phyloP scores from a whole-genome alignment of 2,888 invertebrate species.

The Hedya salicella region DNA sequence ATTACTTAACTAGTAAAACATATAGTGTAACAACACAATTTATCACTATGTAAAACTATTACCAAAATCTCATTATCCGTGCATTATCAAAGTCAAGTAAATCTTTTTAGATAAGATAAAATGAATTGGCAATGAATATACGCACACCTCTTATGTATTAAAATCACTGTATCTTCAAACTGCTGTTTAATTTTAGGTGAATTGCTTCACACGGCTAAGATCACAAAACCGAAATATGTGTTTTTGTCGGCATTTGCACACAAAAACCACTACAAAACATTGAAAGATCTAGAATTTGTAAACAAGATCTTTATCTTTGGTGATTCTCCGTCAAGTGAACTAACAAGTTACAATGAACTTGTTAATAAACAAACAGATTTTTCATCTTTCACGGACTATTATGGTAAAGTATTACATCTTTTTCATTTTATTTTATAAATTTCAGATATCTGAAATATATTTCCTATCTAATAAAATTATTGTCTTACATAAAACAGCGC shows the following conservation, averaged over 20 bases:
- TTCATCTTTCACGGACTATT: slow-evolving; percentile 53
- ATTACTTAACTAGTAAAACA: too few relatives aligned
- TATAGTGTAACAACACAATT: too few relatives aligned
- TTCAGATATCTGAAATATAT: neutral
- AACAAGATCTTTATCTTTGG: slow-evolving; percentile 59
- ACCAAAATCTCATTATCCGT: too few relatives aligned
- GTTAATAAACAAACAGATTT: slow-evolving; percentile 50
- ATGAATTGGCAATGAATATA: too few relatives aligned
- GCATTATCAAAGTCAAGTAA: too few relatives aligned
- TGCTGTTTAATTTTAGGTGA: slow-evolving; percentile 64
- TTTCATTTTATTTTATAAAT: neutral
- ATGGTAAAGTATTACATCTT: slow-evolving; percentile 60
- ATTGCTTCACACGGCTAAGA: slow-evolving; percentile 61
- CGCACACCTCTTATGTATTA: too few relatives aligned
- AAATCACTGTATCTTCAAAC: too few relatives aligned
- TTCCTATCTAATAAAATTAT: too few relatives aligned
- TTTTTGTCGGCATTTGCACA: slow-evolving; percentile 63
- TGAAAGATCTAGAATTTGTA: slow-evolving; percentile 52
- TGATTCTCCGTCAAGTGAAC: slow-evolving; percentile 45
- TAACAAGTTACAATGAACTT: slow-evolving; percentile 55
- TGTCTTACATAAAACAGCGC: too few relatives aligned
- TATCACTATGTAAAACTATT: too few relatives aligned
- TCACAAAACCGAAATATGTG: slow-evolving; percentile 67
- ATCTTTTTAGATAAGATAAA: too few relatives aligned
- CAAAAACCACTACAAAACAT: slow-evolving; percentile 53